phyloP scores from a whole-genome alignment of 1,140 invertebrate genomes.

The Drosophila bipectinata region DNA sequence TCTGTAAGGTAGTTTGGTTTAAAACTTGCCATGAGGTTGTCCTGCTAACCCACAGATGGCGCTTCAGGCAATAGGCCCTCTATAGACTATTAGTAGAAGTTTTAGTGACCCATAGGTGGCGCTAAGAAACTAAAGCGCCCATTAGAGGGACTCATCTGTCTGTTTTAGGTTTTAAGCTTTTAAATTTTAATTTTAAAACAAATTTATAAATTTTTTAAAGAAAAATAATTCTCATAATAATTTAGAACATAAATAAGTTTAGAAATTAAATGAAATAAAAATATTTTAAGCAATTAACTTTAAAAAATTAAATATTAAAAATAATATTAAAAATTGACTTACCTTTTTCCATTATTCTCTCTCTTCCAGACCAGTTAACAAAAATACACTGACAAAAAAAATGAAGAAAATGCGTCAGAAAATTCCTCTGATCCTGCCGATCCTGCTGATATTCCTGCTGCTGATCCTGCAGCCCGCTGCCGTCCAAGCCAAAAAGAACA shows the following conservation, averaged over 20 bases:
- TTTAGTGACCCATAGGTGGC: background rate
- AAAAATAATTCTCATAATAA: too few species aligned
- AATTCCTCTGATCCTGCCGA: slow-evolving; percentile 26
- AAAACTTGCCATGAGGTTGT: too few species aligned
- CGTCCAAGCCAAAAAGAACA: slow-evolving; percentile 59
- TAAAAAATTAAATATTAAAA: background rate
- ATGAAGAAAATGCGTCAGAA: slow-evolving; percentile 32
- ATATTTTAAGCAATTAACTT: slow-evolving; percentile 1
- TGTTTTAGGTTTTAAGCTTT: too few species aligned
- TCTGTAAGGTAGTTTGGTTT: too few species aligned
- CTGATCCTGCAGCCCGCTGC: slow-evolving; percentile 39
- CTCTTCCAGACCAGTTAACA: slow-evolving; percentile 16
- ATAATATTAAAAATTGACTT: background rate
- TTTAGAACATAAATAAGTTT: too few species aligned
- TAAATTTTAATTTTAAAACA: too few species aligned
- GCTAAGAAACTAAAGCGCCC: background rate
- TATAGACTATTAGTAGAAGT: background rate
- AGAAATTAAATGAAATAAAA: background rate
- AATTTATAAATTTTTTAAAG: too few species aligned
- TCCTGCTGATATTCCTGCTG: slow-evolving; percentile 45
- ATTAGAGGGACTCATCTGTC: background rate
- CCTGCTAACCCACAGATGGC: too few species aligned
- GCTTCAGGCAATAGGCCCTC: too few species aligned
- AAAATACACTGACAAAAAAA: slow-evolving; percentile 5
- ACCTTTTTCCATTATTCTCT: background rate